Percentiles rank a stretch among this genome's conserved stretches.
phyloP scores from a whole-genome alignment of 2,797 vertebrate genomes.

The Menidia menidia region DNA sequence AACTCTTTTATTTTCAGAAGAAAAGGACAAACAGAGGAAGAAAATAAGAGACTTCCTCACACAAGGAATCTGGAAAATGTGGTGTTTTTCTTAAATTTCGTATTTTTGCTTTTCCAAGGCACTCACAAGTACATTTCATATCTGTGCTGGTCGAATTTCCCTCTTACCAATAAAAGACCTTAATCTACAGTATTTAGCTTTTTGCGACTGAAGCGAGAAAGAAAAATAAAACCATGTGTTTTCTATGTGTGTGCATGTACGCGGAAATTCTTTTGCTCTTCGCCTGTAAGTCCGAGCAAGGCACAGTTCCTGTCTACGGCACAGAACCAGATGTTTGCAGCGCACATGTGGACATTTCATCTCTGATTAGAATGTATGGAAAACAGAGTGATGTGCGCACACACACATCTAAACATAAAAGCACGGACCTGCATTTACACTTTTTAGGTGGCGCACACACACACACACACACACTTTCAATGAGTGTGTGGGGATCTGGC shows the following conservation, averaged over 20 bases:
- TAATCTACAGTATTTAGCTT: slow-evolving; percentile 31
- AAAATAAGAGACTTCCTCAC: too few species aligned
- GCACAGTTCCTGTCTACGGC: slow-evolving; percentile 65
- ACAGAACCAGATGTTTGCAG: slow-evolving; percentile 77
- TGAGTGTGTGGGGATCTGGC: slow-evolving; percentile 45
- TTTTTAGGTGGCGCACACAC: background rate
- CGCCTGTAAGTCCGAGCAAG: slow-evolving; percentile 67
- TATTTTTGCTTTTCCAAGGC: too few species aligned
- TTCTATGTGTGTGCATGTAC: slow-evolving; percentile 12
- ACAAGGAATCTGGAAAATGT: too few species aligned
- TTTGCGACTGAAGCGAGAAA: slow-evolving; percentile 32
- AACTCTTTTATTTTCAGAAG: background rate
- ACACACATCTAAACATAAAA: slow-evolving; percentile 19
- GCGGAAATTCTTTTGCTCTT: slow-evolving; percentile 21
- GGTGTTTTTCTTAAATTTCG: too few species aligned
- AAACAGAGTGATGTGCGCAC: slow-evolving; percentile 45
- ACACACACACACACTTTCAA: slow-evolving; percentile 10
- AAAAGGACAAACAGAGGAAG: slow-evolving; percentile 8
- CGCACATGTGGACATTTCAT: slow-evolving; percentile 72
- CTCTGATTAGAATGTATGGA: slow-evolving; percentile 68
- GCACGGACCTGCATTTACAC: background rate
- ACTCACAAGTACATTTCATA: slow-evolving; percentile 6
- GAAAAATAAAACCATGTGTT: background rate
- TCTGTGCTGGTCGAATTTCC: slow-evolving; percentile 32
- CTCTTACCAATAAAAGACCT: slow-evolving; percentile 26